phyloP scores from a whole-genome alignment of 2,797 vertebrate species.

The Chrysocyon brachyurus region DNA sequence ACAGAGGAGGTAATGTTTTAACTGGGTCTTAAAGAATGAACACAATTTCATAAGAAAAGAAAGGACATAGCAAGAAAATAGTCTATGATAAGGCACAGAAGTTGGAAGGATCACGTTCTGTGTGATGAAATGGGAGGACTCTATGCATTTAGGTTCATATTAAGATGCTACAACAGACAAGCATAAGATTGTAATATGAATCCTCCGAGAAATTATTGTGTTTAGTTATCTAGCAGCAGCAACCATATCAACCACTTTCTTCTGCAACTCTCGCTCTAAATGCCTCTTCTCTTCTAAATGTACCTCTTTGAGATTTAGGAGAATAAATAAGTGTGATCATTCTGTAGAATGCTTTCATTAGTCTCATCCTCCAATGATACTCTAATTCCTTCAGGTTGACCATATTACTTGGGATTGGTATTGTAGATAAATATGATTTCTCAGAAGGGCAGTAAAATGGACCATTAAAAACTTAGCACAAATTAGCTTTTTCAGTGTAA shows the following conservation, averaged over 20 bases:
- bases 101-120: background rate
- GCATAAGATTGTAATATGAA: background rate
- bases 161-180: background rate
- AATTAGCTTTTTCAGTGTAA: constrained; percentile 72
- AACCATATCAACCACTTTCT: background rate
- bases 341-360: constrained; percentile 20
- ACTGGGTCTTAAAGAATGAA: background rate
- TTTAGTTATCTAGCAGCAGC: background rate
- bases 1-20: background rate
- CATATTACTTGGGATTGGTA: constrained; percentile 30
- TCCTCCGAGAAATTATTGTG: background rate
- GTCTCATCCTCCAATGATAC: background rate
- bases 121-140: background rate
- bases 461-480: constrained; percentile 74
- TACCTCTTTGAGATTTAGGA: background rate
- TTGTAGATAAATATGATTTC: constrained; percentile 78
- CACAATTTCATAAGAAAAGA: background rate
- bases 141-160: background rate
- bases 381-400: constrained; percentile 47
- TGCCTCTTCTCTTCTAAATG: background rate
- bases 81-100: background rate
- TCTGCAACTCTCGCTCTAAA: background rate
- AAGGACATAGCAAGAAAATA: accelerated
- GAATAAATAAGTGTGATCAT: background rate
- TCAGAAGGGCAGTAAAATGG: constrained; percentile 75